These are phyloP conservation scores for Perizoma affinitatum DNA, from an alignment of 2,888 invertebrate species.

Conservation along the genomic window DNA sequence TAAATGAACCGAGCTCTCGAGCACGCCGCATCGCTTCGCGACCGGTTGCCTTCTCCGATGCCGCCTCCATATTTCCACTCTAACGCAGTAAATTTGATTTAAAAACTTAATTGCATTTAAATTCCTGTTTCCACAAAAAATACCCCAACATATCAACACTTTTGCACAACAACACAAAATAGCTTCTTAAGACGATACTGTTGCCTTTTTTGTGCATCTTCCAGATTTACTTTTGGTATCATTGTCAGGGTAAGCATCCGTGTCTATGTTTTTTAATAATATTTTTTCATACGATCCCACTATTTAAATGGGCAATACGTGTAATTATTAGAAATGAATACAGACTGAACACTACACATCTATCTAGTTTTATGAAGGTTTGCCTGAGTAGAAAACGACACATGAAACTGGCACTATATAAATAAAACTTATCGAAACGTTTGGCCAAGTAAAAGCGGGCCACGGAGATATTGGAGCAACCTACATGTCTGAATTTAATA, in stretches of 20 bases:
- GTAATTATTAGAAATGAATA: too few relatives aligned
- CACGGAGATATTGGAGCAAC: constrained; percentile 32
- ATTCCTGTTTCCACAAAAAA: constrained; percentile 3
- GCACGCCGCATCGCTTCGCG: constrained; percentile 80
- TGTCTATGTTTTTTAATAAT: too few relatives aligned
- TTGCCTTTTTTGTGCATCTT: too few relatives aligned
- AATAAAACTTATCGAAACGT: constrained; percentile 30
- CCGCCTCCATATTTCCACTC: constrained; percentile 57
- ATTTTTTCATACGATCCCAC: too few relatives aligned
- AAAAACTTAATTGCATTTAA: constrained; percentile 56
- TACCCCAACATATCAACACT: not conserved
- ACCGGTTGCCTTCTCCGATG: constrained; percentile 66
- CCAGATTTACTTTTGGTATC: too few relatives aligned
- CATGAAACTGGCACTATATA: constrained; percentile 19
- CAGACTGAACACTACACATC: too few relatives aligned
- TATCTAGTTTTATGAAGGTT: not conserved
- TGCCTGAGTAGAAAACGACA: constrained; percentile 10
- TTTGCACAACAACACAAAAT: too few relatives aligned
- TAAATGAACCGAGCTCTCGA: constrained; percentile 83
- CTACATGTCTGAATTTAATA: constrained; percentile 39
- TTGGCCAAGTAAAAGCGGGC: constrained; percentile 30
- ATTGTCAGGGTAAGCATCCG: too few relatives aligned
- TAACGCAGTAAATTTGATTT: constrained; percentile 71
- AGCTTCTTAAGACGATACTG: too few relatives aligned
- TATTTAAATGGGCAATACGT: too few relatives aligned